Evolutionary conservation across 2,113 vertebrate genomes (phyloP).

Genomic region (Puma concolor): DNA sequence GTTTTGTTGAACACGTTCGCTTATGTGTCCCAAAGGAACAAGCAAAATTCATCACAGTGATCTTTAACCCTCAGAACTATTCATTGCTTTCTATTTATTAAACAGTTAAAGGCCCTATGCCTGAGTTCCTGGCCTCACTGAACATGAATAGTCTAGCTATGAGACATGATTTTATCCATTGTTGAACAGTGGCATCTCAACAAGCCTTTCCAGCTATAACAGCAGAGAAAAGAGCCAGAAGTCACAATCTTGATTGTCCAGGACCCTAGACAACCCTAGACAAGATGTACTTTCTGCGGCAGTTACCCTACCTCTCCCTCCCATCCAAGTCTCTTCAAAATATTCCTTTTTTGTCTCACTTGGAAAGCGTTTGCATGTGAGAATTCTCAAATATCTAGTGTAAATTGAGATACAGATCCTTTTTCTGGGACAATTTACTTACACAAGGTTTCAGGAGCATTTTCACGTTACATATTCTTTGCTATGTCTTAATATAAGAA

Average conservation of each 20-base stretch:
- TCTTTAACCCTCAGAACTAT: neutral
- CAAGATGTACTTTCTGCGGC: neutral
- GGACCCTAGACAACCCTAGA: neutral
- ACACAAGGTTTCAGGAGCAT: neutral
- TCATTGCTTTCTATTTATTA: neutral
- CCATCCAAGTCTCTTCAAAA: neutral
- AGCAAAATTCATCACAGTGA: neutral
- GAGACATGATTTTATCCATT: neutral
- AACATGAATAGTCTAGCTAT: neutral
- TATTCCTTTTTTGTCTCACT: neutral
- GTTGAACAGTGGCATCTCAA: neutral
- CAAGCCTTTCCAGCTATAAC: neutral
- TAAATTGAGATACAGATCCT: neutral
- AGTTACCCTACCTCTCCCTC: neutral
- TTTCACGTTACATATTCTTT: slow-evolving; percentile 1
- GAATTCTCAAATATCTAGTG: neutral
- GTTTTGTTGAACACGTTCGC: neutral
- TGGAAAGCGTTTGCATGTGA: neutral
- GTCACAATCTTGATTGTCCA: neutral
- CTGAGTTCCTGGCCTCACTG: neutral
- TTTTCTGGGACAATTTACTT: neutral
- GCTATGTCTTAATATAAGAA: neutral
- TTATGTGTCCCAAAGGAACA: neutral
- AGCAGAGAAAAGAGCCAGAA: neutral
- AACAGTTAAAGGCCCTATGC: neutral